Percentiles rank a stretch among this genome's conserved stretches.
Conservation (phyloP, 2,113 vertebrate genomes). For the Ochotona princeps region DNA sequence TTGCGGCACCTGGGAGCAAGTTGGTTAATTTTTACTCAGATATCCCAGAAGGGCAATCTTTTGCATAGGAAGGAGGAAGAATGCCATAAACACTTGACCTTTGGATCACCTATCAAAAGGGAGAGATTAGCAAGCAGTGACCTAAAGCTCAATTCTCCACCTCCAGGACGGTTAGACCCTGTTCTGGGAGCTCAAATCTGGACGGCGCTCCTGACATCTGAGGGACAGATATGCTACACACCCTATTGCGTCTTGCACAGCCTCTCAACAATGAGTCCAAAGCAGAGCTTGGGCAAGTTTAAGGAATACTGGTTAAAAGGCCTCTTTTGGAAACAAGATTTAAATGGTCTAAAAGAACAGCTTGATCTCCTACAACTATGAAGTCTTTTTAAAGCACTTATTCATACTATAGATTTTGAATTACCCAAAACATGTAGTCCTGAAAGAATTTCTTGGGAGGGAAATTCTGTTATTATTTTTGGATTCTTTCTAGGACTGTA, state of each 20-base stretch:
- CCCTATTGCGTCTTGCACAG: not conserved
- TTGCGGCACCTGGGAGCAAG: not conserved
- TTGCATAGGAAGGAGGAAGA: not conserved
- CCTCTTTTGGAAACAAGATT: not conserved
- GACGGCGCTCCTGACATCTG: not conserved
- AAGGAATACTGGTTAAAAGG: not conserved
- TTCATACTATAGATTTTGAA: not conserved
- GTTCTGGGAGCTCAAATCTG: not conserved
- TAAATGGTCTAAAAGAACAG: not conserved
- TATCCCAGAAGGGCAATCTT: slow-evolving; percentile 10
- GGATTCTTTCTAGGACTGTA: not conserved
- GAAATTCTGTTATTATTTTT: not conserved
- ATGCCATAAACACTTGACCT: slow-evolving; percentile 18
- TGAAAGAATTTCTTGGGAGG: not conserved
- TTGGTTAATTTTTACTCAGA: not conserved
- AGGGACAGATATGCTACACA: not conserved
- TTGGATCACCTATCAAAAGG: not conserved
- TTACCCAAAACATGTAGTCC: not conserved
- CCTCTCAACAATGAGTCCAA: not conserved
- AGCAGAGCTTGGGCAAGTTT: not conserved
- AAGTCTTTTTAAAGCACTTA: not conserved
- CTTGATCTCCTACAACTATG: not conserved
- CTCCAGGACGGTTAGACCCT: not conserved
- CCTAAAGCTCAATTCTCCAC: not conserved
- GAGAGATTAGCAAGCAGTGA: not conserved